Evolutionary conservation across 2,888 invertebrate species (phyloP), one percentile per base, ranked within the genome.

Genomic region (Suillia variegata): DNA sequence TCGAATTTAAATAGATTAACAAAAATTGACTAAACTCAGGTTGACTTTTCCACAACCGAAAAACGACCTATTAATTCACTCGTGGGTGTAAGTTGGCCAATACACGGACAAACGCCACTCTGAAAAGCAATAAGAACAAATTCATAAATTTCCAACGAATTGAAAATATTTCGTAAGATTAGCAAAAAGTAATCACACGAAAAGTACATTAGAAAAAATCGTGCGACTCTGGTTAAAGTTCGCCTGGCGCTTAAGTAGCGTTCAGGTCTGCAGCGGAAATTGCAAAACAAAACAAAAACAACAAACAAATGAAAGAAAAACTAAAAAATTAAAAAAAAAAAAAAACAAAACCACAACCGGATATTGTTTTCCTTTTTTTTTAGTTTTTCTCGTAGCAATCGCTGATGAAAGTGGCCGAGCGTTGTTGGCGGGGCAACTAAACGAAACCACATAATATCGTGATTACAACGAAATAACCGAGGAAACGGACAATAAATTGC

Each of bases 401-500:
- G n/a, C n/a, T n/a, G n/a, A n/a, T n/a, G n/a, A n/a, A 26, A 26
- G 26, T 26, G 26, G n/a, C n/a, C n/a, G n/a, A n/a, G n/a, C n/a
- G n/a, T n/a, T n/a, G n/a, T n/a, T n/a, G n/a, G n/a, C n/a, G n/a
- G n/a, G n/a, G n/a, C n/a, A n/a, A n/a, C n/a, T n/a, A n/a, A n/a
- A n/a, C n/a, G n/a, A n/a, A n/a, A 31, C 31, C 31, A 12, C 31
- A 31, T 31, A 31, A 31, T 38, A 38, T n/a, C 38, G 38, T 38
- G 38, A 38, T 38, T 5, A 13, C 15, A n/a, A 4, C 45, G 45
- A 45, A 45, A 45, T 45, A 42, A 60, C n/a, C n/a, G n/a, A 52
- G 74, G 73, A 74, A 76, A 72, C 70, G 68, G 64, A 72, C 73
- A 74, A 76, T 77, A 78, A 76, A 75, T 72, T 76, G 74, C 73